phyloP scores from a whole-genome alignment of 2,113 vertebrate species.

The Neomonachus schauinslandi region DNA sequence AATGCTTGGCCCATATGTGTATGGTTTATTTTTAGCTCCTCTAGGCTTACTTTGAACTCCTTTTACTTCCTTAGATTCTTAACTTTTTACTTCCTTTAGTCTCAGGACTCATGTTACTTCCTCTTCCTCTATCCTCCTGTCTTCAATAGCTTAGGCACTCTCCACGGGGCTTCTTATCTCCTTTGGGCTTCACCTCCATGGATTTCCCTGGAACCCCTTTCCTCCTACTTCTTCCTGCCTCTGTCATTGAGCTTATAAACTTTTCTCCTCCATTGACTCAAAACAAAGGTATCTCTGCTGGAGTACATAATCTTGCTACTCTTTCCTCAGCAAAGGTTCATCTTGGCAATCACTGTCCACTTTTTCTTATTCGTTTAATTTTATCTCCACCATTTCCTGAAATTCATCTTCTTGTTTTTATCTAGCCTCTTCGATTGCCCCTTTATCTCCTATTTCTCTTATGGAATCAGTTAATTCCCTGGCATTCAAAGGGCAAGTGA shows the following conservation, averaged over 20 bases:
- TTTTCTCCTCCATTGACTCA: background rate
- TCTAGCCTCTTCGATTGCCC: background rate
- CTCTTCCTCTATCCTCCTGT: background rate
- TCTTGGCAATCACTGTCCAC: background rate
- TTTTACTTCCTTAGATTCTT: constrained; percentile 50
- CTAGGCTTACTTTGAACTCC: constrained; percentile 2
- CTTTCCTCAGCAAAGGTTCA: background rate
- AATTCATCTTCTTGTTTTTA: constrained; percentile 14
- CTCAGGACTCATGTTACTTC: background rate
- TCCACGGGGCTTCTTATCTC: background rate
- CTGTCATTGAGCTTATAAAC: background rate
- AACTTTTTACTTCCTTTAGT: constrained; percentile 14
- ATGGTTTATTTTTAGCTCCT: constrained; percentile 28
- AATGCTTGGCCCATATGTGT: constrained; percentile 9
- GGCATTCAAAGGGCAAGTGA: background rate
- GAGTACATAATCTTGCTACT: background rate
- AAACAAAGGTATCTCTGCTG: background rate
- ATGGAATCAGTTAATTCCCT: background rate
- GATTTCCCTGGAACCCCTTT: background rate
- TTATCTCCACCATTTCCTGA: background rate
- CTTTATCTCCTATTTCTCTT: background rate
- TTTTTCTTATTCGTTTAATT: constrained; percentile 12
- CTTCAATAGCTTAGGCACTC: background rate
- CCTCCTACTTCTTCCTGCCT: background rate
- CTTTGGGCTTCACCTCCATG: background rate